These are phyloP conservation scores for Greenwoodochromis staneri DNA, from an alignment of 2,113 vertebrate species.

Conservation along the genomic window DNA sequence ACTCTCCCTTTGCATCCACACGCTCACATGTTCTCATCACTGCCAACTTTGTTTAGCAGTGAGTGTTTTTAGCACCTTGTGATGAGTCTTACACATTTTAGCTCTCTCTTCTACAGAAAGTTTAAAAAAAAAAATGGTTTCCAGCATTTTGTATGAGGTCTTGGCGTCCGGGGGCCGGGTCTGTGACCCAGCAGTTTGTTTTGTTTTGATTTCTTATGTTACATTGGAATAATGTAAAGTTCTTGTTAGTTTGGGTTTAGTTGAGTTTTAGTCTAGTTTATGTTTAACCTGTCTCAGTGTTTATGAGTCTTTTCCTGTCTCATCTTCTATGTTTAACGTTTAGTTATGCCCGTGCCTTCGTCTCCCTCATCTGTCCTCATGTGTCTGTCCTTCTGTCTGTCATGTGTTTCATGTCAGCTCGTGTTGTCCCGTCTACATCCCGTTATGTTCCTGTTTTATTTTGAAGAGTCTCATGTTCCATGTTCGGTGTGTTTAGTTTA, in stretches of 20 bases:
- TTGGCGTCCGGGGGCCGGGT: background rate
- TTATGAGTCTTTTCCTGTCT: background rate
- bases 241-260: background rate
- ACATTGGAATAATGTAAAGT: background rate
- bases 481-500: too few relatives aligned
- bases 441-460: background rate
- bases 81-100: background rate
- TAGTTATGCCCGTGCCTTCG: background rate
- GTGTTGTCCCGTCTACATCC: too few relatives aligned
- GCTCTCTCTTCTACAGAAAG: background rate
- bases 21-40: background rate
- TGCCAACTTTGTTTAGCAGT: background rate
- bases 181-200: background rate
- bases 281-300: background rate
- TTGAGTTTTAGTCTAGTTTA: too few relatives aligned
- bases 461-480: background rate
- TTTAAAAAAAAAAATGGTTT: accelerated
- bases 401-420: too few relatives aligned
- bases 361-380: background rate
- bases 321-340: background rate
- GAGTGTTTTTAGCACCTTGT: background rate
- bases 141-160: background rate
- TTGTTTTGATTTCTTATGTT: background rate
- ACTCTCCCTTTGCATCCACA: background rate
- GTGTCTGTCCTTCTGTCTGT: background rate